Percentiles rank a stretch among this genome's conserved stretches.
These are phyloP conservation scores for Zaprionus kolodkinae DNA, from an alignment of 1,140 invertebrate genomes.

Conservation along the genomic window DNA sequence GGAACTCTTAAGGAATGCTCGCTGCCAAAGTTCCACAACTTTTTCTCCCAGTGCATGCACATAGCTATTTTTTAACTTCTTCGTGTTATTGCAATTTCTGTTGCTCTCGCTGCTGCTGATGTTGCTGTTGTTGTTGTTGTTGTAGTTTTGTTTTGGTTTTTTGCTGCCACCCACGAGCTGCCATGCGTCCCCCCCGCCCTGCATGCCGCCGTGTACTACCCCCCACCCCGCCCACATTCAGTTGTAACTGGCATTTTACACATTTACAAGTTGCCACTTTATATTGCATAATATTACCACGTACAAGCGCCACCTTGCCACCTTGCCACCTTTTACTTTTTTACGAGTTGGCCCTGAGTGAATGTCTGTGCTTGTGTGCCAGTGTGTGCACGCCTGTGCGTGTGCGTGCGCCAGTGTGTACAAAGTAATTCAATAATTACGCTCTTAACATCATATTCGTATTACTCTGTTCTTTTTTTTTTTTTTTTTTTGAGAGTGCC, in stretches of 20 bases:
- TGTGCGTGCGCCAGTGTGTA: conserved; percentile 26
- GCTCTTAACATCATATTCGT: conserved; percentile 79
- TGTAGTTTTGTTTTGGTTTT: conserved; percentile 47
- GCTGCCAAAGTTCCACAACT: too few relatives aligned
- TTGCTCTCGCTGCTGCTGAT: conserved; percentile 21
- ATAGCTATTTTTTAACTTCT: conserved; percentile 14
- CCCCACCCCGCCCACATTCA: conserved; percentile 18
- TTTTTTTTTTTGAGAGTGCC: conserved; percentile 42
- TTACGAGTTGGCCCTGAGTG: conserved; percentile 45
- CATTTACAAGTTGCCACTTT: conserved; percentile 67
- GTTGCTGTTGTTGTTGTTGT: conserved; percentile 33
- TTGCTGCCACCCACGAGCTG: conserved; percentile 25
- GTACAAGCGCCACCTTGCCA: conserved; percentile 52
- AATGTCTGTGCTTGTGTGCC: conserved; percentile 13
- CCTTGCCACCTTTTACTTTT: conserved; percentile 50
- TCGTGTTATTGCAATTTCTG: conserved; percentile 38
- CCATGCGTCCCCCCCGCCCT: neutral
- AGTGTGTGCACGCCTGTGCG: conserved; percentile 6
- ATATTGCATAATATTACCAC: conserved; percentile 69
- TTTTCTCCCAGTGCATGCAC: neutral
- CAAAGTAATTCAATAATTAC: conserved; percentile 77
- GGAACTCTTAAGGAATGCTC: too few relatives aligned
- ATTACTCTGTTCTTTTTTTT: conserved; percentile 50
- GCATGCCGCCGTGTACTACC: too few relatives aligned
- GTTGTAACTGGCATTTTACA: conserved; percentile 65